Percentiles rank a stretch among this genome's conserved stretches.
These are phyloP conservation scores for Strongylocentrotus purpuratus DNA, from an alignment of 35 echinoderm and acorn worm species.

Conservation along the genomic window DNA sequence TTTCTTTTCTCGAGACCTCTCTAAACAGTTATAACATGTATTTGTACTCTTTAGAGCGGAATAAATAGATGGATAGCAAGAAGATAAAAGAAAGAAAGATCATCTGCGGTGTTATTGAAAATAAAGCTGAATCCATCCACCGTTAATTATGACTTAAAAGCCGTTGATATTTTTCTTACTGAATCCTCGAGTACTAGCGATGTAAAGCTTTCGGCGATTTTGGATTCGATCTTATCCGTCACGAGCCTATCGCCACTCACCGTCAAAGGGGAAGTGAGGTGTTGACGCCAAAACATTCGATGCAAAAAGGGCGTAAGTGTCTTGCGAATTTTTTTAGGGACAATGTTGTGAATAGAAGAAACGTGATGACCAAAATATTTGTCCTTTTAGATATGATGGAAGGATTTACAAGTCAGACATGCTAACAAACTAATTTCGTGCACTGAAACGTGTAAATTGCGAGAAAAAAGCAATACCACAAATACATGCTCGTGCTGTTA, in stretches of 20 bases:
- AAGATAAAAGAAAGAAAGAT: background rate
- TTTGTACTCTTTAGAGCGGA: background rate
- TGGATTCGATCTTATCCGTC: background rate
- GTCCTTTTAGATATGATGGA: too few species aligned
- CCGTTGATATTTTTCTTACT: background rate
- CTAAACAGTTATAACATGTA: background rate
- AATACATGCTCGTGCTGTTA: too few species aligned
- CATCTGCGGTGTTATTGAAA: background rate
- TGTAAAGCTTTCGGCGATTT: background rate
- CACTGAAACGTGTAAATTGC: too few species aligned
- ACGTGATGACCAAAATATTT: too few species aligned
- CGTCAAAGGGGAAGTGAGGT: background rate
- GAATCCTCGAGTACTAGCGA: background rate
- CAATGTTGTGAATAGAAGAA: too few species aligned
- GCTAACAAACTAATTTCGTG: too few species aligned
- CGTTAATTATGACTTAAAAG: conserved; percentile 19
- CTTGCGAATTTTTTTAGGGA: too few species aligned
- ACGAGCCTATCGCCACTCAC: background rate
- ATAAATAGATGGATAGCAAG: background rate
- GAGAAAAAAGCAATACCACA: too few species aligned
- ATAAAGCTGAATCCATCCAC: background rate
- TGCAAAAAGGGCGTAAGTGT: background rate
- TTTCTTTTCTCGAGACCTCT: background rate
- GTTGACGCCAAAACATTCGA: background rate
- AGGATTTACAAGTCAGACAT: too few species aligned